Base-by-base conservation (phyloP, 2,797 vertebrate species). In the Knipowitschia caucasica region DNA sequence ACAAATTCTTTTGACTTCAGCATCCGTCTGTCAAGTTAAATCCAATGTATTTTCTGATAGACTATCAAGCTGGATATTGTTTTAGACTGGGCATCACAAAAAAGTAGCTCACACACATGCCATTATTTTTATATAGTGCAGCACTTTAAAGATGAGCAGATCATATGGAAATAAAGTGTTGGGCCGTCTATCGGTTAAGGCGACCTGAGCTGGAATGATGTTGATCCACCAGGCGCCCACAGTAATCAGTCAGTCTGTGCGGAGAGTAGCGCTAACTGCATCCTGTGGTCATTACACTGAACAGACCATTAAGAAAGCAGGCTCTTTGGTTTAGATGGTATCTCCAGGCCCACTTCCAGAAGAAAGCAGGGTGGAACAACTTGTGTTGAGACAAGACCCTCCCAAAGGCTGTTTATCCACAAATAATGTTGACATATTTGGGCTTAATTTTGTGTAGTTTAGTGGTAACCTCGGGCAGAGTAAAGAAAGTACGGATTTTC, bases 271-370 rank as follows among this genome's bases (percentile, higher is more conserved):
- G 71, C 65, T 78, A 72, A 77, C 65, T 71, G 67, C 71, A 78
- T 83, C 75, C 77, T 76, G 66, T 75, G 56, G 54, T 71, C 68
- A 74, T 86, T 83, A 69, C 58, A 46, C 30, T 46, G 59, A 77
- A 67, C 59, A 70, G 67, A 44, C 66, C 65, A 75, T 84, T 86
- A 71, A 67, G 67, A 64, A 73, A 73, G 40, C 25, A 67, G 38
- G 60, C 65, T 74, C 58, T 56, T 74, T 63, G 63, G 51, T 51
- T 64, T 51, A 65, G 78, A 82, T 85, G 53, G 46, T 34, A 86
- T 85, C 80, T 70, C 27, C 53, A 31, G 58, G 53, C 64, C 59
- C 55, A 59, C 49, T 73, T 56, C 56, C 59, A 75, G 50, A 7
- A 45, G 36, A 66, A 59, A 56, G 30, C 5, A 14, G 52, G 18